Evolutionary conservation across 2,797 vertebrate genomes (phyloP), one percentile per base, ranked within the genome.

Genomic region (Semaprochilodus insignis): DNA sequence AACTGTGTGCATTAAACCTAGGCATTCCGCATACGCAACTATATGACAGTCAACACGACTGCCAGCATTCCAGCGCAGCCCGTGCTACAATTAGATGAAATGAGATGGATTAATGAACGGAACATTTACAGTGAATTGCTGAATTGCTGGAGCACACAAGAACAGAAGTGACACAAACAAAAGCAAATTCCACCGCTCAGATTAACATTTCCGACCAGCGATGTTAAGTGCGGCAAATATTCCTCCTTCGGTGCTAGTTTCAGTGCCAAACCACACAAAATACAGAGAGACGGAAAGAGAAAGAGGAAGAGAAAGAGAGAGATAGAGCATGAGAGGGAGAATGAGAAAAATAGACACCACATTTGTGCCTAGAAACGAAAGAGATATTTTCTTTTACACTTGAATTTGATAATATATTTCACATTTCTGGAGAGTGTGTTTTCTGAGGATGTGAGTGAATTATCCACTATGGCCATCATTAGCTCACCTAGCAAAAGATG

Each of bases 181-280:
- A 81, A 76, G 60, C 59, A 55, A 84, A 88, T 87, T 87, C 78
- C 59, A 87, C 66, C 23, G 69, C 81, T 85, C 70, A 63, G 69
- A 77, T 85, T 52, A 75, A 87, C 79, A 86, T 84, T 85, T 87
- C 60, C 54, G 77, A 75, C 25, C 57, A 83, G 75, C 48, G 85
- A 84, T 80, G 84, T 87, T 83, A 83, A 85, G 65, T 78, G 72
- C 75, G 77, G 62, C 71, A 72, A 77, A 78, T 86, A 86, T 76
- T 87, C 85, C 84, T 78, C 83, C 82, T 88, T 74, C 74, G 75
- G 78, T 44, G 75, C 15, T 66, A 19, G 31, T 57, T 54, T 78
- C 51, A 31, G 71, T 80, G 84, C 85, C 86, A 87, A 82, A 87
- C 81, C 81, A 70, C 66, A 81, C 78, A 80, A 87, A 85, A 87